These are phyloP conservation scores for Pachymerium ferrugineum DNA, from an alignment of 2,888 invertebrate genomes.

Conservation along the genomic window DNA sequence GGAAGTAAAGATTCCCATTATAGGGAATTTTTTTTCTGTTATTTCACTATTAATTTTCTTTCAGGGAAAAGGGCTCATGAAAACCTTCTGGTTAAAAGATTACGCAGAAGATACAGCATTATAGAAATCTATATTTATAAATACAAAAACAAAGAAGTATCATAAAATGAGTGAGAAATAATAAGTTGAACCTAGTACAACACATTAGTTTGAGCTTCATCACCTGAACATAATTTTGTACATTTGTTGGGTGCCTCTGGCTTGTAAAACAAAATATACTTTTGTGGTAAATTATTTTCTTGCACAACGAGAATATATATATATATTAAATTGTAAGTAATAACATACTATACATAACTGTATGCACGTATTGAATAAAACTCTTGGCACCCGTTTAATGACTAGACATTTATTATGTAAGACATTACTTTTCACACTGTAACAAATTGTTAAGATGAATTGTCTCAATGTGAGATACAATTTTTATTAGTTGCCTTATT, in stretches of 20 bases:
- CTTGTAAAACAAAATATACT: neutral
- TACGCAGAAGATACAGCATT: neutral
- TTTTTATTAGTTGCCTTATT: too few relatives aligned
- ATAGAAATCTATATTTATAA: neutral
- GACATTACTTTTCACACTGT: slow-evolving; percentile 4
- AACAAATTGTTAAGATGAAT: neutral
- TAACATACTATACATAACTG: neutral
- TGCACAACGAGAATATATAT: neutral
- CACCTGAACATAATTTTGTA: neutral
- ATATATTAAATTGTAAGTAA: neutral
- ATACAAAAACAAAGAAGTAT: neutral
- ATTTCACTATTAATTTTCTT: slow-evolving; percentile 39
- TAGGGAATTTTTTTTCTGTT: neutral
- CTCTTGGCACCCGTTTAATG: neutral
- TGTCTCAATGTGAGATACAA: slow-evolving; percentile 3
- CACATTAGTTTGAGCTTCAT: neutral
- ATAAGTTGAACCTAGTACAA: neutral
- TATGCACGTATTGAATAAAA: neutral
- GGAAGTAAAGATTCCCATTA: too few relatives aligned
- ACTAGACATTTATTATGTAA: neutral
- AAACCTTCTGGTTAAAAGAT: slow-evolving; percentile 66
- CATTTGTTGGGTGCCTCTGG: slow-evolving; percentile 8
- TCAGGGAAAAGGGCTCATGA: slow-evolving; percentile 83
- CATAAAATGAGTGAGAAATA: neutral
- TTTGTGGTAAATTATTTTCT: neutral